Evolutionary conservation across 2,113 vertebrate genomes (phyloP).

Genomic region (Dendropsophus ebraccatus): DNA sequence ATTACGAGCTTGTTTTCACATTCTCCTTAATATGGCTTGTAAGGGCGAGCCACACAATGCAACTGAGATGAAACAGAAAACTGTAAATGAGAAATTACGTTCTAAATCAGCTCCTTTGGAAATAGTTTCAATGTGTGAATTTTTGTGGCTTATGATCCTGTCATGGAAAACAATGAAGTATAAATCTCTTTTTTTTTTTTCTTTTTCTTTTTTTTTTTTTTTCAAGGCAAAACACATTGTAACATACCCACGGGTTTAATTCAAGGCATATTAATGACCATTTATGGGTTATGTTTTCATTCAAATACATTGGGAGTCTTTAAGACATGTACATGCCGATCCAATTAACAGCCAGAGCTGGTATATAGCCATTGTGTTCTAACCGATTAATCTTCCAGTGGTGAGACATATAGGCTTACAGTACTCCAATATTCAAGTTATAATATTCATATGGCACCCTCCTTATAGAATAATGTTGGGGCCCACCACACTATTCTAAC

Average conservation of each 20-base stretch:
- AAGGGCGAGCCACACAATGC: not conserved
- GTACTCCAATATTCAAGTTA: not conserved
- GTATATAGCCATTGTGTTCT: not conserved
- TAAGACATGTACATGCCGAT: slow-evolving; percentile 35
- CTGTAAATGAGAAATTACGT: slow-evolving; percentile 62
- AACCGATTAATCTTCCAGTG: not conserved
- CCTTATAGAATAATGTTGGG: not conserved
- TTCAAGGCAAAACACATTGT: slow-evolving; percentile 26
- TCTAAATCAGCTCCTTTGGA: slow-evolving; percentile 58
- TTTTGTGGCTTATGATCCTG: slow-evolving; percentile 54
- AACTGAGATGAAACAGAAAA: slow-evolving; percentile 41
- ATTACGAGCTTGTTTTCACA: not conserved
- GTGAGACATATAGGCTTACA: not conserved
- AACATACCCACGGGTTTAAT: slow-evolving; percentile 31
- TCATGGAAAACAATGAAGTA: slow-evolving; percentile 45
- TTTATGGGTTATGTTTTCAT: slow-evolving; percentile 39
- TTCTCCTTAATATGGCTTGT: not conserved
- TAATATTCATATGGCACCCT: not conserved
- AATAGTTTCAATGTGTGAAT: slow-evolving; percentile 41
- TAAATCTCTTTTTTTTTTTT: slow-evolving; percentile 8
- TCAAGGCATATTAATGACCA: slow-evolving; percentile 45
- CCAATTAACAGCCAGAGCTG: slow-evolving; percentile 40
- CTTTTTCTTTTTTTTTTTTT: too few relatives aligned
- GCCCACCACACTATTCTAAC: not conserved
- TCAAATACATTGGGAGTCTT: slow-evolving; percentile 4